Evolutionary conservation across 2,113 vertebrate genomes (phyloP).

Genomic region (Bagarius yarrelli): DNA sequence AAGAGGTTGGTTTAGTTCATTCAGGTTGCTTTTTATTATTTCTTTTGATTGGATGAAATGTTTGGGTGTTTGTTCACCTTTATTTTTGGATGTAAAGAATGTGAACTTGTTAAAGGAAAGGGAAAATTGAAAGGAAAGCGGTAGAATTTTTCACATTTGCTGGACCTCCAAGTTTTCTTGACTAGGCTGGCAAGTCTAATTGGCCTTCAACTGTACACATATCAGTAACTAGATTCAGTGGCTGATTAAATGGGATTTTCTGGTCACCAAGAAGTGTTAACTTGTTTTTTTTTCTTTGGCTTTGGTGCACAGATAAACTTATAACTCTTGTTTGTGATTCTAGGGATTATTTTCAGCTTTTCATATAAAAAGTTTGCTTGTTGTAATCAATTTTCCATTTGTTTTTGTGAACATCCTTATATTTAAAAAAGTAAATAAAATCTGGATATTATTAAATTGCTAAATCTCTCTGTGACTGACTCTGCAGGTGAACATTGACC

Average conservation of each 20-base stretch:
- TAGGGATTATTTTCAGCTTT: no score
- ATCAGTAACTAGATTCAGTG: background rate
- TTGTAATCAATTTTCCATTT: background rate
- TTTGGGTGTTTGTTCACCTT: background rate
- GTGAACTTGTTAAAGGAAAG: slow-evolving; percentile 4
- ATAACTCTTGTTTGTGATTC: background rate
- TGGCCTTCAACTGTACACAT: background rate
- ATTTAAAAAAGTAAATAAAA: background rate
- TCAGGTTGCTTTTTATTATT: background rate
- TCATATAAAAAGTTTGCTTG: no score
- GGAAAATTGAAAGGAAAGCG: background rate
- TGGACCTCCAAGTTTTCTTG: background rate
- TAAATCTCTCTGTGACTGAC: background rate
- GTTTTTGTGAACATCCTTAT: background rate
- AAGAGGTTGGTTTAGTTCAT: slow-evolving; percentile 80
- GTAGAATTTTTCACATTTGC: background rate
- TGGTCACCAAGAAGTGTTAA: background rate
- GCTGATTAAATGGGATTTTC: background rate
- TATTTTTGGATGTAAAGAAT: background rate
- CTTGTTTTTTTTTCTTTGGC: background rate
- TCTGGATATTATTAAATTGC: background rate
- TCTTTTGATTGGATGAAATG: background rate
- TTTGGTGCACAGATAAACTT: background rate
- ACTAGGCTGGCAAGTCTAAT: slow-evolving; percentile 11
- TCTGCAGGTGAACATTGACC: slow-evolving; percentile 91